Evolutionary conservation across 2,888 invertebrate species (phyloP).

Genomic region (Seira sanloemensis): DNA sequence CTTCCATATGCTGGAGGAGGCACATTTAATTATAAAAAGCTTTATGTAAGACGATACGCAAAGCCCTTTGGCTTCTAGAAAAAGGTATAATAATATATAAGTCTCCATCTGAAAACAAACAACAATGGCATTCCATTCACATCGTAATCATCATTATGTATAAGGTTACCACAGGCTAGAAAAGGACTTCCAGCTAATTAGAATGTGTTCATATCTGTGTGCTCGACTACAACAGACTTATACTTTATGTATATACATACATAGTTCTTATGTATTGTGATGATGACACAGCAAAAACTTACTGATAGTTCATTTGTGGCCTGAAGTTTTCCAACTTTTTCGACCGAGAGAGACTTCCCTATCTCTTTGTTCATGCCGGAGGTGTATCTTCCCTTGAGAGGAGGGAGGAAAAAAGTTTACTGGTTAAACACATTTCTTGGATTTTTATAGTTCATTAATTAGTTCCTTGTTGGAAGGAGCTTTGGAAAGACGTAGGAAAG

Average conservation of each 20-base stretch:
- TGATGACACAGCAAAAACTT: slow-evolving; percentile 39
- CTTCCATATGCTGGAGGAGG: too few species aligned
- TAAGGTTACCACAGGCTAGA: slow-evolving; percentile 1
- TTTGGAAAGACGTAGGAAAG: slow-evolving; percentile 15
- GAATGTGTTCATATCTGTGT: slow-evolving; percentile 32
- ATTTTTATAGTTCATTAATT: slow-evolving; percentile 59
- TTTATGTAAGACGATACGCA: too few species aligned
- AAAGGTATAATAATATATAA: too few species aligned
- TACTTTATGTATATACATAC: too few species aligned
- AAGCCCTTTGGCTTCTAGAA: too few species aligned
- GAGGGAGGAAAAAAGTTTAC: slow-evolving; percentile 30
- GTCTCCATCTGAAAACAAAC: slow-evolving; percentile 28
- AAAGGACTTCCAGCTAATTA: slow-evolving; percentile 55
- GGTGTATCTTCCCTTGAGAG: slow-evolving; percentile 24
- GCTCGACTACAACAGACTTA: background rate
- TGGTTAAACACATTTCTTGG: slow-evolving; percentile 45
- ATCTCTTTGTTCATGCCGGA: background rate
- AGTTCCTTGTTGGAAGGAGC: slow-evolving; percentile 33
- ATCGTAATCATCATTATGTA: slow-evolving; percentile 26
- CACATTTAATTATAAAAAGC: too few species aligned
- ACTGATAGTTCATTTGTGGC: slow-evolving; percentile 48
- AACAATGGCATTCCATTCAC: slow-evolving; percentile 17
- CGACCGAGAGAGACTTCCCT: background rate
- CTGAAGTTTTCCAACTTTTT: slow-evolving; percentile 42
- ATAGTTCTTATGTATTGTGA: too few species aligned